Conservation (phyloP, 2,888 invertebrate genomes). For the Timema podura region DNA sequence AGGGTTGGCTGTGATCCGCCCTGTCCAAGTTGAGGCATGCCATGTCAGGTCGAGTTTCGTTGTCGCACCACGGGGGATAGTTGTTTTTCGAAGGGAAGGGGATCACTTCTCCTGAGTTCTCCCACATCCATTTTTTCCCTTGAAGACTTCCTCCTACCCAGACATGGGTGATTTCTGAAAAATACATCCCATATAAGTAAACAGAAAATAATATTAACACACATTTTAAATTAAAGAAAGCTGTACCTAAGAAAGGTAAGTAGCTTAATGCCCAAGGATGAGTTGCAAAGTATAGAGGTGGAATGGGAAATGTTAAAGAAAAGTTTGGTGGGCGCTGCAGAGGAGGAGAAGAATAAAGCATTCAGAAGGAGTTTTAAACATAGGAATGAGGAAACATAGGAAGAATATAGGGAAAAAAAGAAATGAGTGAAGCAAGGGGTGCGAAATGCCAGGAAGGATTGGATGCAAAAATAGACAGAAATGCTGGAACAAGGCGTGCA, state of each 20-base stretch:
- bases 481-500: no score
- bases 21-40: not conserved
- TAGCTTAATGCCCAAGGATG: not conserved
- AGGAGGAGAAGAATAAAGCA: no score
- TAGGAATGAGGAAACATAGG: no score
- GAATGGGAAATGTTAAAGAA: no score
- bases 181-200: no score
- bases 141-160: not conserved
- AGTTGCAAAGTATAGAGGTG: not conserved
- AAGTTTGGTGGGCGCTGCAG: no score
- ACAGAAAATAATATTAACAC: no score
- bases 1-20: not conserved
- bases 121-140: slow-evolving; percentile 2
- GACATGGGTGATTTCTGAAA: not conserved
- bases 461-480: no score
- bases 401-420: no score
- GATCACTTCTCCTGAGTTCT: not conserved
- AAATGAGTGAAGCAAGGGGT: no score
- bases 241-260: not conserved
- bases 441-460: no score
- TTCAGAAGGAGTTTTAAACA: no score
- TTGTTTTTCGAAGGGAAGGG: not conserved
- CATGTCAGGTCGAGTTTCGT: not conserved
- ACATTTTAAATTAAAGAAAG: not conserved
- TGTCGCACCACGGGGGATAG: slow-evolving; percentile 3